Conservation (phyloP, 1,140 invertebrate genomes). For the Panulirus ornatus region DNA sequence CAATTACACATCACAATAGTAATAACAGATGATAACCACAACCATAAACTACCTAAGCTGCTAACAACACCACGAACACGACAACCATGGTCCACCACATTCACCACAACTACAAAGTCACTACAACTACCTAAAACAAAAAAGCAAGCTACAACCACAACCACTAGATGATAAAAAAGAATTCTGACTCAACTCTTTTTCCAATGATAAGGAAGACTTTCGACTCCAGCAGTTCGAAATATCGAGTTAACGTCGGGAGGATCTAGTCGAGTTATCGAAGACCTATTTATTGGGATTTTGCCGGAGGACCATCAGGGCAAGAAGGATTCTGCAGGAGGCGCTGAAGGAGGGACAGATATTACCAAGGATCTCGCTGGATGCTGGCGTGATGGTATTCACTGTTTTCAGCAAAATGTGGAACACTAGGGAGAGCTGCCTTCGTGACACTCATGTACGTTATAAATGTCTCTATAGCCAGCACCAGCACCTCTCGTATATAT, state of each 20-base stretch:
- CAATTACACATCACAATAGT: too few relatives aligned
- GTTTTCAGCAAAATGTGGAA: background rate
- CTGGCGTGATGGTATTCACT: background rate
- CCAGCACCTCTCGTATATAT: too few relatives aligned
- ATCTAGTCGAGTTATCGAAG: conserved; percentile 26
- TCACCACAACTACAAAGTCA: background rate
- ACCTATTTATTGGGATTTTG: conserved; percentile 33
- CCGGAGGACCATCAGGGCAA: conserved; percentile 4
- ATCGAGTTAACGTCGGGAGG: conserved; percentile 12
- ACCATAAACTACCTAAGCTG: too few relatives aligned
- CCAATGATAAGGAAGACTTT: background rate
- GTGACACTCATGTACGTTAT: too few relatives aligned
- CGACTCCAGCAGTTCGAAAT: background rate
- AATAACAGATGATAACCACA: too few relatives aligned
- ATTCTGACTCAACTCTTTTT: background rate
- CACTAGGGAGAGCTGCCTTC: too few relatives aligned
- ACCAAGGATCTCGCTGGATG: background rate
- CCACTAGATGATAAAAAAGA: background rate
- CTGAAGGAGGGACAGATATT: background rate
- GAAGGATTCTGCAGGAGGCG: conserved; percentile 32
- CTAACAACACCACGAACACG: too few relatives aligned
- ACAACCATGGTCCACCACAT: background rate
- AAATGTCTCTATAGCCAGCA: too few relatives aligned
- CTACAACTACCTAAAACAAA: background rate
- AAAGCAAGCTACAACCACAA: background rate